phyloP scores from a whole-genome alignment of 2,888 invertebrate genomes.

The Plebejus argus region DNA sequence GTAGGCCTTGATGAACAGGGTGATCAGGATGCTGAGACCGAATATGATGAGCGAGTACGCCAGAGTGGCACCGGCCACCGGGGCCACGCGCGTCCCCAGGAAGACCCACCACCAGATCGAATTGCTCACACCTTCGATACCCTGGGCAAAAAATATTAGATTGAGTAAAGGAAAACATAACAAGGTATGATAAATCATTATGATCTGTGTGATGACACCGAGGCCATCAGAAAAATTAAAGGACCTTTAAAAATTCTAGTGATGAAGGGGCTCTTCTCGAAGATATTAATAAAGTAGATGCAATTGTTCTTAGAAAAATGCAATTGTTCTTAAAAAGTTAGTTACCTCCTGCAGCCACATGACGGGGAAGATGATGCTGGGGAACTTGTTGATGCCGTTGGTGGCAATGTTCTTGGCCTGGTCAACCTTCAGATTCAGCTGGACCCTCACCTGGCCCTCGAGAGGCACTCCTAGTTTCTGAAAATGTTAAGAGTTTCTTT shows the following conservation, averaged over 20 bases:
- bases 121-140: conserved; percentile 88
- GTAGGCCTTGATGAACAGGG: conserved; percentile 87
- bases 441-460: conserved; percentile 90
- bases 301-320: too few species aligned
- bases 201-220: too few species aligned
- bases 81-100: conserved; percentile 88
- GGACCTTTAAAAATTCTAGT: too few species aligned
- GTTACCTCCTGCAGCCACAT: conserved; percentile 94
- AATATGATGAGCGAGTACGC: conserved; percentile 87
- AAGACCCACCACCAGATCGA: conserved; percentile 91
- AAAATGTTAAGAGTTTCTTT: conserved; percentile 42
- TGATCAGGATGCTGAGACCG: conserved; percentile 83
- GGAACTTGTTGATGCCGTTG: conserved; percentile 87
- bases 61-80: conserved; percentile 84
- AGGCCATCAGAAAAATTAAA: not conserved
- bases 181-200: not conserved
- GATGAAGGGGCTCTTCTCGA: too few species aligned
- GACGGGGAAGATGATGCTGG: conserved; percentile 90
- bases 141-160: conserved; percentile 69
- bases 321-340: not conserved
- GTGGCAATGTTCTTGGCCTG: conserved; percentile 83
- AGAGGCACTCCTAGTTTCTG: conserved; percentile 93
- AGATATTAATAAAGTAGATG: not conserved
- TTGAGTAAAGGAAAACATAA: not conserved
- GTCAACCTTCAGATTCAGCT: conserved; percentile 90